These are phyloP conservation scores for Hirudo medicinalis DNA, from an alignment of 1,140 invertebrate species.

Conservation along the genomic window DNA sequence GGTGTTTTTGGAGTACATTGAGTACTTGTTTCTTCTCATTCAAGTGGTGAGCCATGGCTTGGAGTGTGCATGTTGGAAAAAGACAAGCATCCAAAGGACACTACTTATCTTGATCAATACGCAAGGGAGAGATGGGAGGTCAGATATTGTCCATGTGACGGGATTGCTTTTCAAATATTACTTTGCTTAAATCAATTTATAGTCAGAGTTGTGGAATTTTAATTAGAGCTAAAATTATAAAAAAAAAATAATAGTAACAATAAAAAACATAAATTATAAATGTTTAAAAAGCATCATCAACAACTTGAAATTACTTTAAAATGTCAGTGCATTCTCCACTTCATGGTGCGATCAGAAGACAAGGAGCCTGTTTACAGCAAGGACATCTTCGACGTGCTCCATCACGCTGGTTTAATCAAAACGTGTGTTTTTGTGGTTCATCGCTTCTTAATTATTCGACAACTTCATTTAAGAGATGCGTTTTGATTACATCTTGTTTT, in stretches of 20 bases:
- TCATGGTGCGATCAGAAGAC: conserved; percentile 76
- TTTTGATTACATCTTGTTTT: no score
- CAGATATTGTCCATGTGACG: no score
- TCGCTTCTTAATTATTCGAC: no score
- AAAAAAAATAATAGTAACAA: conserved; percentile 11
- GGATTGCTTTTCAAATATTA: no score
- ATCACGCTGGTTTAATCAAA: conserved; percentile 83
- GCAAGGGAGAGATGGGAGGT: conserved; percentile 82
- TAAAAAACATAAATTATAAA: not conserved
- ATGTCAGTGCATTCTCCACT: conserved; percentile 73
- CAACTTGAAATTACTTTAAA: not conserved
- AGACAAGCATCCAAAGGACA: conserved; percentile 75
- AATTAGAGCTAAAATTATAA: not conserved
- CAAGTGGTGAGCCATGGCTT: conserved; percentile 67
- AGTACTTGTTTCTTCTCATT: conserved; percentile 22
- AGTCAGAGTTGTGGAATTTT: conserved; percentile 1
- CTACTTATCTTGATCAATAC: conserved; percentile 78
- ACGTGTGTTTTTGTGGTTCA: conserved; percentile 44
- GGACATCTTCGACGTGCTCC: conserved; percentile 77
- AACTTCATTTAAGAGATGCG: no score
- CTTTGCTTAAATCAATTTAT: not conserved
- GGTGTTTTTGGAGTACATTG: conserved; percentile 10
- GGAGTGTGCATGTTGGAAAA: conserved; percentile 63
- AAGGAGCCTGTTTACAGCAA: conserved; percentile 67
- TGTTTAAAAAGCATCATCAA: not conserved